Base-by-base conservation (phyloP, 2,113 vertebrate species). In the Tyrannus savana region DNA sequence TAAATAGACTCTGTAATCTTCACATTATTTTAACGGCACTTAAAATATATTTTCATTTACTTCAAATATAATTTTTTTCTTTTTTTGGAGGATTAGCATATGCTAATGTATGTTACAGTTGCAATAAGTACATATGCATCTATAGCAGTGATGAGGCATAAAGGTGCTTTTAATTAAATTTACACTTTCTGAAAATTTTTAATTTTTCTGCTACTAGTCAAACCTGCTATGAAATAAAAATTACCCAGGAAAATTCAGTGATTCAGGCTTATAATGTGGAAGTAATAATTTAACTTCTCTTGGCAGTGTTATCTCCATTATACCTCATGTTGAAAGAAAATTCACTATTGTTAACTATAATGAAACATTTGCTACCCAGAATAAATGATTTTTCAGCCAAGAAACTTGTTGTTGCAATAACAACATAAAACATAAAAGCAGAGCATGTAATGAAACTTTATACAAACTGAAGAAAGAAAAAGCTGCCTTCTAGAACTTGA, bases 301-400 rank as follows among this genome's bases (percentile, higher is more conserved):
- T 85, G 77, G 81, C 75, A 90, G 33, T 50, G 72, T 62, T 76
- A 90, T 58, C 76, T 58, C 52, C 64, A 81, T 88, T 91, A 63
- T 52, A 63, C 7, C 28, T 60, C 71, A 41, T 9, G 42, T 44
- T 91, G 63, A 87, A 89, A 89, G 66, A 86, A 83, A 71, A 18
- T 56, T 50, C 33, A 64, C 64, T 91, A 77, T 95, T 90, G 89
- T 90, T 92, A 92, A 85, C 19, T 69, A 27, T 30, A 86, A 67
- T 24, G 58, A 91, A 95, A 87, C 18, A 90, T 71, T 87, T 91
- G 55, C 78, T 62, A 63, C 49, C 52, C 9, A 3, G 74, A 95
- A 96, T 60, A 90, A 86, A 89, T 49, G 1, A 84, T 78, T 95
- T 88, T 95, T 89, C 67, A 81, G 94, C 90, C 66, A 95, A 89